phyloP scores from a whole-genome alignment of 2,113 vertebrate species.

The Clupea harengus region DNA sequence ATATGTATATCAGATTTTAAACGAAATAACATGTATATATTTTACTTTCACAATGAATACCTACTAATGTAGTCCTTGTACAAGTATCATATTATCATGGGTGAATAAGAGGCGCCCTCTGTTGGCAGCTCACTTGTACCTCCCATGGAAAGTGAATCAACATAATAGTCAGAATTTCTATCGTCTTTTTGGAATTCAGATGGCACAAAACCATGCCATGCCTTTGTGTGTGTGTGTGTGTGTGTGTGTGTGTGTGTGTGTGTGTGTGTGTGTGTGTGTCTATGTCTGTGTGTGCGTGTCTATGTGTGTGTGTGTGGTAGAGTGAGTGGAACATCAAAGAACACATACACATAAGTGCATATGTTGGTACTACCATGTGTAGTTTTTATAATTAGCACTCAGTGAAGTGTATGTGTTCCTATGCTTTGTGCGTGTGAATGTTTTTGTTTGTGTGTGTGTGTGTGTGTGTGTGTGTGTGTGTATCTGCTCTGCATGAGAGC shows the following conservation, averaged over 20 bases:
- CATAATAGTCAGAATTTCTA: too few relatives aligned
- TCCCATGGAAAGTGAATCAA: too few relatives aligned
- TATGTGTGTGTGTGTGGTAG: conserved; percentile 9
- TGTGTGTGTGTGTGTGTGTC: neutral
- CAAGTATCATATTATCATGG: neutral
- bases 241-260: neutral
- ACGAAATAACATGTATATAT: neutral
- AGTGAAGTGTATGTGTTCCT: too few relatives aligned
- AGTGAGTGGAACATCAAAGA: too few relatives aligned
- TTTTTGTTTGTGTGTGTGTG: neutral
- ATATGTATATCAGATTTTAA: neutral
- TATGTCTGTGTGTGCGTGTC: neutral
- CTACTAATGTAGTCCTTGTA: neutral
- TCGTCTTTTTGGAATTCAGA: too few relatives aligned
- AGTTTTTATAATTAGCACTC: too few relatives aligned
- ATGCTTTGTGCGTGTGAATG: too few relatives aligned
- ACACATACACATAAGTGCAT: too few relatives aligned
- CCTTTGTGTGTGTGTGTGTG: neutral
- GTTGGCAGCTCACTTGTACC: too few relatives aligned
- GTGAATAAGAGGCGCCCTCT: neutral
- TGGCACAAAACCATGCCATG: too few relatives aligned
- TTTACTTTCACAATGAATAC: neutral
- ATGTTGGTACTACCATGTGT: too few relatives aligned
- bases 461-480: conserved; percentile 13
- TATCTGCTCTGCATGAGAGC: neutral